These are phyloP conservation scores for Brachionus asplanchnoidis DNA, from an alignment of 1,140 invertebrate genomes.

Conservation along the genomic window DNA sequence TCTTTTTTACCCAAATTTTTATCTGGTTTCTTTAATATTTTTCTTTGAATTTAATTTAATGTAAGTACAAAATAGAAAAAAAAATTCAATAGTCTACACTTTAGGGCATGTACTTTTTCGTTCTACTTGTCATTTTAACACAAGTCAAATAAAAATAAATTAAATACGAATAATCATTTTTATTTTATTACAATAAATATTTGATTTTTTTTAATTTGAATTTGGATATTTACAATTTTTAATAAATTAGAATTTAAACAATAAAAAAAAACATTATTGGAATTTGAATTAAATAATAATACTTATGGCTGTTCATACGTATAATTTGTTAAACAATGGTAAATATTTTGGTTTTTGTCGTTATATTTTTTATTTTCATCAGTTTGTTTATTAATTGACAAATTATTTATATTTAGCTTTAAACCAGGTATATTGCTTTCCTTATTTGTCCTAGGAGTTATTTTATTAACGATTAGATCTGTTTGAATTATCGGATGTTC, in stretches of 20 bases:
- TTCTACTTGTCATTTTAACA: no score
- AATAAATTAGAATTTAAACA: neutral
- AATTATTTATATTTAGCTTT: neutral
- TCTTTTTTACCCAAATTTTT: no score
- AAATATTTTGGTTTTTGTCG: neutral
- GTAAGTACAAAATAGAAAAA: no score
- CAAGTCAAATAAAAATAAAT: no score
- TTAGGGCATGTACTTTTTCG: no score
- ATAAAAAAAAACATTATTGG: neutral
- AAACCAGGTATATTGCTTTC: neutral
- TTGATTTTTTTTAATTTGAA: neutral
- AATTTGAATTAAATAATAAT: neutral
- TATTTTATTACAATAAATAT: neutral
- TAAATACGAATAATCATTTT: no score
- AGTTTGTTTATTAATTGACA: neutral
- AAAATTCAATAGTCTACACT: no score
- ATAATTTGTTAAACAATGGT: constrained; percentile 27
- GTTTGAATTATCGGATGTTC: constrained; percentile 9
- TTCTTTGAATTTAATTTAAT: no score
- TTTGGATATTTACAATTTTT: neutral
- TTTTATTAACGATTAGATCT: neutral
- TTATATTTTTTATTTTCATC: neutral
- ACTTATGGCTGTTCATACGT: constrained; percentile 4
- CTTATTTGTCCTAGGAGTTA: neutral
- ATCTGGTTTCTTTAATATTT: no score